Conservation (phyloP, 2,888 invertebrate genomes). For the Drosophila colorata region DNA sequence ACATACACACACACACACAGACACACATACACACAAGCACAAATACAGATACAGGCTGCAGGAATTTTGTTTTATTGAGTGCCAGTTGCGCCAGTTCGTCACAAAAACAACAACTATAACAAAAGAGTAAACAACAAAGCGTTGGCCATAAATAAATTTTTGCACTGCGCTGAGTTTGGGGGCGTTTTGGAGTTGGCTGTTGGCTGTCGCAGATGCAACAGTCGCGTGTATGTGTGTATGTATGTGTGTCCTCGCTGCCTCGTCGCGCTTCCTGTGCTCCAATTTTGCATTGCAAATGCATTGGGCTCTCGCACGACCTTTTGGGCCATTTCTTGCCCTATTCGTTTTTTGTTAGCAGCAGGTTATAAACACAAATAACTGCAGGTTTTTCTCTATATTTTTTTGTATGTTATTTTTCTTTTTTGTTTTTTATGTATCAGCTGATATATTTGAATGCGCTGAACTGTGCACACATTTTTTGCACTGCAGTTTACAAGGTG, state of each 20-base stretch:
- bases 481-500: slow-evolving; percentile 55
- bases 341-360: slow-evolving; percentile 18
- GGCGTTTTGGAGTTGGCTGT: background rate
- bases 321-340: slow-evolving; percentile 18
- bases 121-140: slow-evolving; percentile 19
- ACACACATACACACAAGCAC: slow-evolving; percentile 13
- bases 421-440: background rate
- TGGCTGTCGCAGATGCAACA: slow-evolving; percentile 28
- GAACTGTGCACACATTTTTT: slow-evolving; percentile 40
- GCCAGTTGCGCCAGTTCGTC: slow-evolving; percentile 48
- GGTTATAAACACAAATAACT: slow-evolving; percentile 55
- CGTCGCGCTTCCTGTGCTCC: slow-evolving; percentile 65
- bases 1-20: slow-evolving; percentile 19
- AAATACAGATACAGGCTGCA: slow-evolving; percentile 3
- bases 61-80: slow-evolving; percentile 60
- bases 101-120: slow-evolving; percentile 13
- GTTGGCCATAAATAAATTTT: slow-evolving; percentile 48
- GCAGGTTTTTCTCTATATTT: slow-evolving; percentile 4
- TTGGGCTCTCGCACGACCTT: slow-evolving; percentile 17
- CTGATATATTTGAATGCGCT: slow-evolving; percentile 44
- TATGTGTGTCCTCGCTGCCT: slow-evolving; percentile 56
- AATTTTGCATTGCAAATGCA: slow-evolving; percentile 67
- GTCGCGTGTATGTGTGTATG: slow-evolving; percentile 15
- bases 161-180: slow-evolving; percentile 13
- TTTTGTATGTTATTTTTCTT: background rate